These are phyloP conservation scores for Polydrusus pterygomalis DNA, from an alignment of 2,888 invertebrate species.

Conservation along the genomic window DNA sequence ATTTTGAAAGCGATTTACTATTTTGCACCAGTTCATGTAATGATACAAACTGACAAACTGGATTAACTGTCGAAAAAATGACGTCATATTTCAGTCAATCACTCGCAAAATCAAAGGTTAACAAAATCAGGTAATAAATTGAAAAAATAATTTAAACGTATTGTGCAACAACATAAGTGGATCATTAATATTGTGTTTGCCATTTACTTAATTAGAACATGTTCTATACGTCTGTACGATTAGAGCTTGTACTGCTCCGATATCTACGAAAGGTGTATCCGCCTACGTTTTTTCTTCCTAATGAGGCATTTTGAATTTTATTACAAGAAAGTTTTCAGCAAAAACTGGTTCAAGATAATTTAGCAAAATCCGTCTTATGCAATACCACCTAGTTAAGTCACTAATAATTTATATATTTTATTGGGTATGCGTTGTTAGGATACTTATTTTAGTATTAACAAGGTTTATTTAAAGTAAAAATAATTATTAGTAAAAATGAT, in stretches of 20 bases:
- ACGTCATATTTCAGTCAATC: background rate
- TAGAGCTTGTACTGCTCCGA: background rate
- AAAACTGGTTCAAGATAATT: conserved; percentile 52
- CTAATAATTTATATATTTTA: conserved; percentile 21
- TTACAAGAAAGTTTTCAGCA: conserved; percentile 36
- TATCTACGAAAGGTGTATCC: conserved; percentile 27
- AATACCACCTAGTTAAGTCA: conserved; percentile 48
- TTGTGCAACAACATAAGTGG: background rate
- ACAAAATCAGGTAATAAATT: background rate
- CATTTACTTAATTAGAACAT: conserved; percentile 6
- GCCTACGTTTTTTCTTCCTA: conserved; percentile 40
- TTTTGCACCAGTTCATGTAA: too few species aligned
- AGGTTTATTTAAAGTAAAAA: background rate
- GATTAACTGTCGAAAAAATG: too few species aligned
- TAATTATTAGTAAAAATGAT: background rate
- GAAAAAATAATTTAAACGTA: background rate
- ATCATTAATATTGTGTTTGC: background rate
- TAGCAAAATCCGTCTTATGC: conserved; percentile 49
- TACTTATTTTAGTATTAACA: background rate
- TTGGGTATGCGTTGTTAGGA: background rate
- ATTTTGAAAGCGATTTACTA: too few species aligned
- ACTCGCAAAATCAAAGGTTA: background rate
- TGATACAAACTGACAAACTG: too few species aligned
- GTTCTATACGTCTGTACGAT: background rate
- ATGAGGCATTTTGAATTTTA: conserved; percentile 24